Conservation (phyloP, 2,888 invertebrate genomes). For the Pollenia angustigena region DNA sequence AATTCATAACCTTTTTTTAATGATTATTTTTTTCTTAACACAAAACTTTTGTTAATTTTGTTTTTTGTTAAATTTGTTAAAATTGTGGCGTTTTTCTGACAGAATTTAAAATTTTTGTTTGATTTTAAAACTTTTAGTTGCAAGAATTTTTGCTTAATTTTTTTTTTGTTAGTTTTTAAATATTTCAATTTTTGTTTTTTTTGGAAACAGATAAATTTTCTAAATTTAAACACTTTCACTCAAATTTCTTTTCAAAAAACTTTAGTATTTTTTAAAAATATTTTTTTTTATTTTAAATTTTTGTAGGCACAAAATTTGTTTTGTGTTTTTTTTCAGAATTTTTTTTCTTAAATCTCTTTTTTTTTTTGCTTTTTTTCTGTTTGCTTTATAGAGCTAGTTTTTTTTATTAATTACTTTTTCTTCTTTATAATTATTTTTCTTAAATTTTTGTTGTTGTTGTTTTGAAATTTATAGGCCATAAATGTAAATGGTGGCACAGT, state of each 20-base stretch:
- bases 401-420: slow-evolving; percentile 23
- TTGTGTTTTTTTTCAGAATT: slow-evolving; percentile 73
- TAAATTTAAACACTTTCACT: slow-evolving; percentile 1
- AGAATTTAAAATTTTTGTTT: neutral
- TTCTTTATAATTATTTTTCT: slow-evolving; percentile 19
- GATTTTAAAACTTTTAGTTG: neutral
- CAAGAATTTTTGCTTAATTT: neutral
- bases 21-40: neutral
- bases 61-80: neutral
- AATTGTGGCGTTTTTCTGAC: too few species aligned
- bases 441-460: slow-evolving; percentile 26
- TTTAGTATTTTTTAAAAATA: neutral
- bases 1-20: slow-evolving; percentile 28
- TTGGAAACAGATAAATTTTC: neutral
- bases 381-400: slow-evolving; percentile 23
- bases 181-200: neutral
- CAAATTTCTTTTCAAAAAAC: slow-evolving; percentile 9
- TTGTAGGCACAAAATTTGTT: slow-evolving; percentile 61
- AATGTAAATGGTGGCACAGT: slow-evolving; percentile 49
- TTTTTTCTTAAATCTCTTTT: slow-evolving; percentile 54
- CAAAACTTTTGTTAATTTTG: neutral
- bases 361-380: neutral
- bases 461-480: slow-evolving; percentile 60
- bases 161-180: neutral
- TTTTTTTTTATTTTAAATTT: slow-evolving; percentile 34